phyloP scores from a whole-genome alignment of 2,888 invertebrate species.

The Eueremaeus valkanovi region DNA sequence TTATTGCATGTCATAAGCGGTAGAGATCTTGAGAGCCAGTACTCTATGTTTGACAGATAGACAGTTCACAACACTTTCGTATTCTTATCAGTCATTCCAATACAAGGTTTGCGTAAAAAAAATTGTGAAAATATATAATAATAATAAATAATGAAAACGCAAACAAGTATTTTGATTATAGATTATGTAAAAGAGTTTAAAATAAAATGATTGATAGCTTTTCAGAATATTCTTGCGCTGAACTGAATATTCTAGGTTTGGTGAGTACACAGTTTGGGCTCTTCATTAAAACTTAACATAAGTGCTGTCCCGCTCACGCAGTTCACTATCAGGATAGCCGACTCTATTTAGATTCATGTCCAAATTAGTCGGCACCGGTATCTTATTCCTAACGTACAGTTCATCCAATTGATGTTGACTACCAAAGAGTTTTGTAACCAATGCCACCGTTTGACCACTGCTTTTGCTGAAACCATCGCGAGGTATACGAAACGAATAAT shows the following conservation, averaged over 20 bases:
- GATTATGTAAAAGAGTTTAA: too few relatives aligned
- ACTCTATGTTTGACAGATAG: background rate
- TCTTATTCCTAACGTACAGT: background rate
- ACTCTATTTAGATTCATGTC: background rate
- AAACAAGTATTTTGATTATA: too few relatives aligned
- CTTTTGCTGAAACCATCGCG: background rate
- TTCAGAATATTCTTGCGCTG: background rate
- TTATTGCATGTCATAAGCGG: background rate
- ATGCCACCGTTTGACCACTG: background rate
- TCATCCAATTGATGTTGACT: constrained; percentile 16
- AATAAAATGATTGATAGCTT: too few relatives aligned
- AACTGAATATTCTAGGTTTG: background rate
- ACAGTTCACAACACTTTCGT: background rate
- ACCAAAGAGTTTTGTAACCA: background rate
- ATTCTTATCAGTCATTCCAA: background rate
- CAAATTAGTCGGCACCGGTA: background rate
- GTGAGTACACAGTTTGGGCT: background rate
- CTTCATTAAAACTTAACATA: constrained; percentile 4
- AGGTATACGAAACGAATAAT: background rate
- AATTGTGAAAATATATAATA: background rate
- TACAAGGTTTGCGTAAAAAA: background rate
- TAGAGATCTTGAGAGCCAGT: background rate
- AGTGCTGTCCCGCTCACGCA: background rate
- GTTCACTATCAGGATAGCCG: background rate
- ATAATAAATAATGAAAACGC: background rate